Evolutionary conservation across 2,113 vertebrate species (phyloP).

Genomic region (Corythoichthys haematopterus): DNA sequence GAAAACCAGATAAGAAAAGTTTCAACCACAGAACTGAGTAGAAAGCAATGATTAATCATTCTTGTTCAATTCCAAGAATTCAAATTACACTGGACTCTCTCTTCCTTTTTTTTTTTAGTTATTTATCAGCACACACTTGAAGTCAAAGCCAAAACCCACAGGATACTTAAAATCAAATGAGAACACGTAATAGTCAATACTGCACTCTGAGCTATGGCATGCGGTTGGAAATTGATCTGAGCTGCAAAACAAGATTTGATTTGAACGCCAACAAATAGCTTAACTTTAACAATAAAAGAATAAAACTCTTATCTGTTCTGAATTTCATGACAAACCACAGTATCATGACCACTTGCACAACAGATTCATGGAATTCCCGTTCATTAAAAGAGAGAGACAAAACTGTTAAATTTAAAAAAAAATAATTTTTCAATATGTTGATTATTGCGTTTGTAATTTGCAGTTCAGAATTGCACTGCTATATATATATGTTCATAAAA

Average conservation of each 20-base stretch:
- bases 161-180: neutral
- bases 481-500: slow-evolving; percentile 10
- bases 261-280: neutral
- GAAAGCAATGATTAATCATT: neutral
- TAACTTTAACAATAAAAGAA: neutral
- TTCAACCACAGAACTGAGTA: neutral
- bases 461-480: no score
- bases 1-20: neutral
- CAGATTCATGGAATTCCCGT: no score
- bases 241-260: neutral
- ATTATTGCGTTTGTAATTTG: no score
- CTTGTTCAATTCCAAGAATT: neutral
- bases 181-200: neutral
- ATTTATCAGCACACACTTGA: slow-evolving; percentile 1
- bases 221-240: neutral
- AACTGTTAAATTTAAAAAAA: no score
- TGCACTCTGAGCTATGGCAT: neutral
- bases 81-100: neutral
- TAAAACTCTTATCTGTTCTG: no score
- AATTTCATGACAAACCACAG: no score
- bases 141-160: slow-evolving; percentile 1
- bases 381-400: no score
- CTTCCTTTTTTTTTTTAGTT: neutral
- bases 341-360: no score
- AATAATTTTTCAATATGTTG: no score